These are phyloP conservation scores for Trachops cirrhosus DNA, from an alignment of 2,797 vertebrate species.

Conservation along the genomic window DNA sequence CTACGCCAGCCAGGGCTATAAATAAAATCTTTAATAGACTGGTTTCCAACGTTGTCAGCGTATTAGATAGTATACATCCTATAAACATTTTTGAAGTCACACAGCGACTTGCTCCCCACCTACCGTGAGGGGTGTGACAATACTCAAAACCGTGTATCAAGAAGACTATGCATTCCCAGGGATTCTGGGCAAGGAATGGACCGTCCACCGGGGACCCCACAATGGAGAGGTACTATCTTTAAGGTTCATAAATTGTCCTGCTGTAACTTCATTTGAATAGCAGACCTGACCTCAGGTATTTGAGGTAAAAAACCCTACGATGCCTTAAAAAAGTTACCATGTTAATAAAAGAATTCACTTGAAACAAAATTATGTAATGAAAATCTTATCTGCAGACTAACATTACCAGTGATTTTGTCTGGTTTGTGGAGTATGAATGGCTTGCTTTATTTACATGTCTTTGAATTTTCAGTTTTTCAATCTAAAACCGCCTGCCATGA, in stretches of 20 bases:
- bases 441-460: background rate
- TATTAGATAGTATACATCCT: background rate
- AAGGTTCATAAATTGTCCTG: background rate
- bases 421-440: background rate
- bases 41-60: background rate
- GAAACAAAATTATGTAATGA: background rate
- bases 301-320: constrained; percentile 44
- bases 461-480: background rate
- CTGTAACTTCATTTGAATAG: background rate
- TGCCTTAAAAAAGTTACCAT: background rate
- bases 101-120: background rate
- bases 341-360: background rate
- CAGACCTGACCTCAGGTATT: constrained; percentile 42
- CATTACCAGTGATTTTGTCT: background rate
- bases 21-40: too few species aligned
- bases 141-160: background rate
- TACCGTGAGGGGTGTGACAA: accelerated
- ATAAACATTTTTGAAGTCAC: background rate
- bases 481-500: background rate
- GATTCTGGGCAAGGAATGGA: background rate
- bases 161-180: background rate
- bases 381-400: background rate
- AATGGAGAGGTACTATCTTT: background rate
- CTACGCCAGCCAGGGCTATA: too few species aligned
- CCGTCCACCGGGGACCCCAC: background rate